phyloP scores from a whole-genome alignment of 1,140 invertebrate species.

The Ceratina calcarata region DNA sequence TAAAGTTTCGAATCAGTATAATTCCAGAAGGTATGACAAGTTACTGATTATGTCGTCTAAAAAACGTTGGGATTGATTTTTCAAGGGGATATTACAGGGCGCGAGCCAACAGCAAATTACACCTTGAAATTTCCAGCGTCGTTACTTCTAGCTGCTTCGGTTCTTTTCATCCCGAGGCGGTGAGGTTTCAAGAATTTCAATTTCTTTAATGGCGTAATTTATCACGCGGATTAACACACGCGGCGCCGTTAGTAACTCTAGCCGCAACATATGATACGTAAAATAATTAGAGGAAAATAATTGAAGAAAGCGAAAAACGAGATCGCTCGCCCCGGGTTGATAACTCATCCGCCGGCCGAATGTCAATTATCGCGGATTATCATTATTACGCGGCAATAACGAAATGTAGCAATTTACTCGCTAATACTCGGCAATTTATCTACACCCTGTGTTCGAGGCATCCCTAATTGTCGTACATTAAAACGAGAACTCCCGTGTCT shows the following conservation, averaged over 20 bases:
- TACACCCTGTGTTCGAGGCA: neutral
- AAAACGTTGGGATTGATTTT: too few relatives aligned
- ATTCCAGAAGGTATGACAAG: too few relatives aligned
- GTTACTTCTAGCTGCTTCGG: too few relatives aligned
- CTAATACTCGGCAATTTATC: conserved; percentile 38
- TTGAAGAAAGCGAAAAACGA: neutral
- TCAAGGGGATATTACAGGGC: too few relatives aligned
- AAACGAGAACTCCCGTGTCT: conserved; percentile 15
- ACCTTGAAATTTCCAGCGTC: too few relatives aligned
- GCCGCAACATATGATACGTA: neutral
- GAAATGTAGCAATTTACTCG: conserved; percentile 27
- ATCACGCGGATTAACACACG: neutral
- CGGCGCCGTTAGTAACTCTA: neutral
- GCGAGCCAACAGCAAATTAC: too few relatives aligned
- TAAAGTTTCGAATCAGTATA: too few relatives aligned
- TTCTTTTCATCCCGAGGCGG: too few relatives aligned
- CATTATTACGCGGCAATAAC: conserved; percentile 36
- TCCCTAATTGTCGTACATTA: conserved; percentile 28
- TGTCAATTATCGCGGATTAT: conserved; percentile 34
- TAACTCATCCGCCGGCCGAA: conserved; percentile 7
- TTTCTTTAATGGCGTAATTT: too few relatives aligned
- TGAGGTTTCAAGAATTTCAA: too few relatives aligned
- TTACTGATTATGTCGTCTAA: too few relatives aligned
- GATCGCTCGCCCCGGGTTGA: neutral
- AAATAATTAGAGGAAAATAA: conserved; percentile 6